Evolutionary conservation across 2,113 vertebrate species (phyloP), one percentile per base, ranked within the genome.

Genomic region (Passer domesticus): DNA sequence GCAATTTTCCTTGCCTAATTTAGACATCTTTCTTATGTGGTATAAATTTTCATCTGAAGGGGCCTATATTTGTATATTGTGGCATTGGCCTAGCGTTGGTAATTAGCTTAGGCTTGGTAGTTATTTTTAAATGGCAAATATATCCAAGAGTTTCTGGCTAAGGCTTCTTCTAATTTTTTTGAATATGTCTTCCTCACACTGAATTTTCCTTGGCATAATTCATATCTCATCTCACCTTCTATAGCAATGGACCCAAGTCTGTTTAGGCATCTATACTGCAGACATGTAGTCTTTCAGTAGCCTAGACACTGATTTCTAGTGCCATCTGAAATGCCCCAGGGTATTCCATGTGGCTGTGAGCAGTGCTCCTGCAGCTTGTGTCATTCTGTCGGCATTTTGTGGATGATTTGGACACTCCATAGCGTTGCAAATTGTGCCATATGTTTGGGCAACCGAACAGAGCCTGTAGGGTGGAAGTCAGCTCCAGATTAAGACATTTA

Each of bases 281-380:
- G 76, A 55, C 9, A 33, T 59, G 33, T 12, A 86, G 50, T 39
- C 16, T 82, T 70, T 89, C 41, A 37, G 47, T 87, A 92, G 56
- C 47, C 86, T 78, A 56, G 58, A 72, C 0, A 1, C 20, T 21
- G 27, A 50, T 62, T 83, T 84, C 73, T 84, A 53, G 64, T 62
- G 69, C 73, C 89, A 94, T 92, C 82, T 94, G 94, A 92, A 68
- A 60, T 68, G 87, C 92, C 89, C 83, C 52, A 79, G 91, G 94
- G 76, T 89, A 90, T 90, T 94, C 86, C 80, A 83, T 70, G 83
- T 67, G 86, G 64, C 89, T 97, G 47, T 83, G 56, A 92, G 23
- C 23, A 63, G 52, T 63, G 24, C 10, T 88, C 35, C 72, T 86
- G 90, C 55, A 93, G 68, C 30, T 90, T 2, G 5, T 90, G 85